Evolutionary conservation across 35 echinoderm and acorn worm species (phyloP), one percentile per base, ranked within the genome.

Genomic region (Apostichopus parvimensis): DNA sequence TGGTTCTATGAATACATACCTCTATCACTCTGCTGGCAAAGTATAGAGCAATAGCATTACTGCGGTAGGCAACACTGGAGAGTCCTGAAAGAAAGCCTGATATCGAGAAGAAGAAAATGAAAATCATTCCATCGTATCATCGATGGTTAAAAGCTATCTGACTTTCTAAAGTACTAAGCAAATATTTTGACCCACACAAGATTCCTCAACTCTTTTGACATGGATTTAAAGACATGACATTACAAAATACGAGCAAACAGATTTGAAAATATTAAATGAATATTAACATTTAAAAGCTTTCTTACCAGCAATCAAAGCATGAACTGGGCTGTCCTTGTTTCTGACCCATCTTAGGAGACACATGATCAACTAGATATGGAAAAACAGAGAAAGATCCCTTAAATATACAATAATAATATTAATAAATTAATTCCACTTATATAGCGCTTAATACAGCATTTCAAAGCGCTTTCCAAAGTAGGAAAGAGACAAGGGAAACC

Each of bases 241-340:
- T 45, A 54, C 53, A 85, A 20, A 25, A 85, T n/a, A 21, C 18
- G 1, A 45, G 34, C 34, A 45, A 45, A 45, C 34, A 45, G 34
- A 4, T 45, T 45, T 45, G 34, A 45, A 45, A 45, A 45, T 45
- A 45, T 45, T 45, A 45, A 45, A 45, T 45, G 34, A 45, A 45
- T 66, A 18, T 11, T 87, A 24, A 53, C 55, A 15, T 17, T 6
- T 17, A 79, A 56, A 60, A 11, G 11, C 64, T 68, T 57, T 28
- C 73, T 92, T 94, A 96, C 97, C 97, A 22, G 97, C 97, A 89
- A 99, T 83, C 18, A 95, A 81, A 26, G 82, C 95, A 99, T 99
- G 97, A 6, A 94, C 21, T 26, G 95, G 93, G 53, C 90, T 93
- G 73, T 99, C 95, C 80, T 89, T 96, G 28, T 99, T 88, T 64